Conservation (phyloP, 1,140 invertebrate genomes). For the Thereuonema tuberculata region DNA sequence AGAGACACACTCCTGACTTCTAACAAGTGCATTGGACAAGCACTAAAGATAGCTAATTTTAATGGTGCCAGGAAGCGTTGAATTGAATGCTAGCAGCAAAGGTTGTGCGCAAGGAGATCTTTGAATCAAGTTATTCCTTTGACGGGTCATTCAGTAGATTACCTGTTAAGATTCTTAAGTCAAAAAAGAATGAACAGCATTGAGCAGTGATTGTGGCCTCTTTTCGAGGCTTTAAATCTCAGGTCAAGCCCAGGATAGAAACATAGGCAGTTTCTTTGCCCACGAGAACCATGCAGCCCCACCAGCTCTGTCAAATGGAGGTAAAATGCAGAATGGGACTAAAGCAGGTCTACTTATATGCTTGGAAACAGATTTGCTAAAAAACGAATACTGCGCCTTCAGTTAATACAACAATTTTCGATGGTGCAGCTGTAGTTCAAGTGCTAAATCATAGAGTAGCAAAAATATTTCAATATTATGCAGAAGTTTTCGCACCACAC, state of each 20-base stretch:
- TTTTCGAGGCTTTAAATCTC: background rate
- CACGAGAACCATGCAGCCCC: background rate
- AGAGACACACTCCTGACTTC: no score
- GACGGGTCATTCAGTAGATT: no score
- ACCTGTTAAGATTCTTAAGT: no score
- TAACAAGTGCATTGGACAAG: no score
- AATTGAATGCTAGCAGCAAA: no score
- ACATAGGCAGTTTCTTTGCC: background rate
- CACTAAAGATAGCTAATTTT: no score
- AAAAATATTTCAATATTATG: background rate
- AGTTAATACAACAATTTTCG: no score
- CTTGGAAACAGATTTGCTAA: background rate
- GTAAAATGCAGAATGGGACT: background rate
- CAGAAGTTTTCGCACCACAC: background rate
- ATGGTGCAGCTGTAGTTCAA: background rate
- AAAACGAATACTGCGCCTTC: background rate
- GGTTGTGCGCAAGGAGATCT: no score
- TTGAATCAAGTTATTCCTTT: no score
- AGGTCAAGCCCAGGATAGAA: background rate
- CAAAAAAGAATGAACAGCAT: no score
- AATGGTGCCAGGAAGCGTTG: no score
- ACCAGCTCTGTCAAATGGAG: background rate
- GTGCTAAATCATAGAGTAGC: no score
- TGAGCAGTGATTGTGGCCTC: background rate
- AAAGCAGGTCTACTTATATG: background rate